Evolutionary conservation across 2,113 vertebrate genomes (phyloP).

Genomic region (Indicator maculatus): DNA sequence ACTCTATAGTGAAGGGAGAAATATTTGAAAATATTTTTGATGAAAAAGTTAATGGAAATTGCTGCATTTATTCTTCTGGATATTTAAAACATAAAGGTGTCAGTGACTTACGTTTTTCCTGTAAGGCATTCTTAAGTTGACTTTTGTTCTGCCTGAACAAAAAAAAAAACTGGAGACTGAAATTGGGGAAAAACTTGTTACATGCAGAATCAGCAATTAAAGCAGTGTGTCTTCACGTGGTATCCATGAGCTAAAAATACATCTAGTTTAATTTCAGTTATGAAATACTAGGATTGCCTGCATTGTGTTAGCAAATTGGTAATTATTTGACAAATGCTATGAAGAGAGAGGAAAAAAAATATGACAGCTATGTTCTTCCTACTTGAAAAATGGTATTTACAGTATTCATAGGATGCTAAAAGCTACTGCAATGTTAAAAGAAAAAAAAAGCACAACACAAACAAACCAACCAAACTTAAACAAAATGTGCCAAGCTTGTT

Average conservation of each 20-base stretch:
- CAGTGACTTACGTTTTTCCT: background rate
- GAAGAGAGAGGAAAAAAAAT: background rate
- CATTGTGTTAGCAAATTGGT: background rate
- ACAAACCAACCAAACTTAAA: background rate
- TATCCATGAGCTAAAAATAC: background rate
- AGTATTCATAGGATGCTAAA: background rate
- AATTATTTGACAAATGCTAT: background rate
- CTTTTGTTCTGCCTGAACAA: background rate
- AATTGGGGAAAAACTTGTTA: background rate
- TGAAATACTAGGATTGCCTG: background rate
- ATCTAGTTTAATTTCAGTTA: constrained; percentile 4
- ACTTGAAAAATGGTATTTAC: background rate
- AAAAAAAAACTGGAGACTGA: background rate
- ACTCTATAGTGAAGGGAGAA: background rate
- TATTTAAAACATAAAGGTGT: background rate
- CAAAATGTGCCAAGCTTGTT: fast-evolving
- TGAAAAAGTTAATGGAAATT: background rate
- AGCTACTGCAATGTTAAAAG: background rate
- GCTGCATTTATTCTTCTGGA: background rate
- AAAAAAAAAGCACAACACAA: background rate
- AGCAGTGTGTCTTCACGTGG: background rate
- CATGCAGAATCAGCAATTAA: background rate
- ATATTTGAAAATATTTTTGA: background rate
- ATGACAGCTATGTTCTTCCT: background rate
- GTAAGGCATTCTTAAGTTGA: background rate